Evolutionary conservation across 2,113 vertebrate genomes (phyloP).

Genomic region (Cinclus cinclus): DNA sequence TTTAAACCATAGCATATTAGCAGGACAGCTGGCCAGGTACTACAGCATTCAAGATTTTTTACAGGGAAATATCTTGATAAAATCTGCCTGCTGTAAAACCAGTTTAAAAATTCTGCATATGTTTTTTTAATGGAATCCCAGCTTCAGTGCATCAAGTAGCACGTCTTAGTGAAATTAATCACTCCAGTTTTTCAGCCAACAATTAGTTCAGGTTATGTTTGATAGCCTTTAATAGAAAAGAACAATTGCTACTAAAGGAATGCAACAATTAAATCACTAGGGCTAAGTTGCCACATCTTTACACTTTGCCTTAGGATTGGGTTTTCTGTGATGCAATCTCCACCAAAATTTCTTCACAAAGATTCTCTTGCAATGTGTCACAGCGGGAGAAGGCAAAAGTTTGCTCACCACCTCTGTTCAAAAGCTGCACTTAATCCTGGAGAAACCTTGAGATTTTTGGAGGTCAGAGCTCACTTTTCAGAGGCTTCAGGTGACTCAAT

Average conservation of each 20-base stretch:
- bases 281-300: not conserved
- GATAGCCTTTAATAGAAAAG: not conserved
- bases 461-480: not conserved
- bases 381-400: not conserved
- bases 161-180: not conserved
- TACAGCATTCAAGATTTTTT: not conserved
- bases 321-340: not conserved
- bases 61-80: not conserved
- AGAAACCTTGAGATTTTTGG: not conserved
- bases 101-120: not conserved
- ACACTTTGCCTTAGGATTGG: not conserved
- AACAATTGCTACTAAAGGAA: slow-evolving; percentile 2
- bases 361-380: not conserved
- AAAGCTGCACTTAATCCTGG: not conserved
- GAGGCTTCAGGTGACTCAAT: not conserved
- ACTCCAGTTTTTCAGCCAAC: not conserved
- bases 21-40: not conserved
- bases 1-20: not conserved
- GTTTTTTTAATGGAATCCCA: not conserved
- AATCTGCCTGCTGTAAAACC: not conserved
- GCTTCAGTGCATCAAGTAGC: not conserved
- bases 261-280: not conserved
- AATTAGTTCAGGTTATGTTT: not conserved
- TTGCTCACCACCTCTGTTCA: not conserved
- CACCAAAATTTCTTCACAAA: not conserved